Percentiles rank a stretch among this genome's conserved stretches.
Conservation (phyloP, 2,797 vertebrate species). For the Lepilemur septentrionalis region DNA sequence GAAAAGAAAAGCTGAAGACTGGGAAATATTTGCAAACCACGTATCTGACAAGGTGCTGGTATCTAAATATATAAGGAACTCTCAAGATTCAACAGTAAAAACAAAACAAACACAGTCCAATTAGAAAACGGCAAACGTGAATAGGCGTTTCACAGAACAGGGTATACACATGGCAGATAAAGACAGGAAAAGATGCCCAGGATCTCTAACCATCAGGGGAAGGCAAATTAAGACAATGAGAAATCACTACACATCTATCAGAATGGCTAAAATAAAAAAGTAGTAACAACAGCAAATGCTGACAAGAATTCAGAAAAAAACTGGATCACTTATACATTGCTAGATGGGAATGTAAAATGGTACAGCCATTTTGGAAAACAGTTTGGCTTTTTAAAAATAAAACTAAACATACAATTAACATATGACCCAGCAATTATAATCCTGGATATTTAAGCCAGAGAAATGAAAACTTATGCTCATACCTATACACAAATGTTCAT, state of each 20-base stretch:
- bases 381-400: not conserved
- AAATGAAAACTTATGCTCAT: not conserved
- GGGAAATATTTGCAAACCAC: not conserved
- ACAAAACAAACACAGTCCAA: not conserved
- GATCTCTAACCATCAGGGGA: not conserved
- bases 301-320: not conserved
- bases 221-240: not conserved
- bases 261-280: not conserved
- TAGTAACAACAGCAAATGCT: not conserved
- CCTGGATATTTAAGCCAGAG: not conserved
- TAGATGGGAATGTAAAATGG: not conserved
- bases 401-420: not conserved
- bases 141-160: not conserved
- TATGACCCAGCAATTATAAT: not conserved
- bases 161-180: not conserved
- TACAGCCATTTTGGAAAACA: not conserved
- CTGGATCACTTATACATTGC: not conserved
- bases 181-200: not conserved
- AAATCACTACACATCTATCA: not conserved
- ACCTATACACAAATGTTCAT: not conserved
- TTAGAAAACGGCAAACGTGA: not conserved
- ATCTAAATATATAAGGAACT: not conserved
- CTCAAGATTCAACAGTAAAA: not conserved
- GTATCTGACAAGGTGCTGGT: not conserved
- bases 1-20: too few species aligned